A percentile compares a stretch with the other conserved stretches of the same genome.
Evolutionary conservation across 53 echinoderm and acorn worm genomes (phyloP).

Genomic region (Glandiceps talaboti): DNA sequence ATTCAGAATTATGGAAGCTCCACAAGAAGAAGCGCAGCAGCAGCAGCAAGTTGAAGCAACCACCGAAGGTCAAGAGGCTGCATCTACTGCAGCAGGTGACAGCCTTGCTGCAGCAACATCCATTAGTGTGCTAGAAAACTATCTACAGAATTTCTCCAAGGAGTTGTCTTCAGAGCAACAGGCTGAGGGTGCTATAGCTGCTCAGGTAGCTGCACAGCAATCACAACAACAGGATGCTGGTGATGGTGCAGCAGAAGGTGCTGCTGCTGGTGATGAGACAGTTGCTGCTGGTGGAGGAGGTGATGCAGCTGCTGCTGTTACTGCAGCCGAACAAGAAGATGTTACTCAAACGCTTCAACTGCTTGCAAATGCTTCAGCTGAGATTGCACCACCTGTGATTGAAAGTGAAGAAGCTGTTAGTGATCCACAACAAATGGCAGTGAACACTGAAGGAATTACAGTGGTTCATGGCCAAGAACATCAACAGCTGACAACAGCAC

Average conservation of each 20-base stretch:
- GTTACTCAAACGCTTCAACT: slow-evolving; percentile 89
- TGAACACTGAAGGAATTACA: background rate
- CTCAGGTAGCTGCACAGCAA: background rate
- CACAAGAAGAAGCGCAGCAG: background rate
- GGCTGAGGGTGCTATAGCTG: background rate
- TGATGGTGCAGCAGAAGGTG: background rate
- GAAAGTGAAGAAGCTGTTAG: background rate
- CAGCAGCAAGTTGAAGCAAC: background rate
- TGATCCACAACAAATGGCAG: background rate
- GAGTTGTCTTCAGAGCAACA: slow-evolving; percentile 50
- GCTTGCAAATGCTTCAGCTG: slow-evolving; percentile 90
- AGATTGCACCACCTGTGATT: slow-evolving; percentile 34
- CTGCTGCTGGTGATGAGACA: slow-evolving; percentile 36
- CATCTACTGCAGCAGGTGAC: slow-evolving; percentile 21
- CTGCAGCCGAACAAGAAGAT: slow-evolving; percentile 26
- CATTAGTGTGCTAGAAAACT: slow-evolving; percentile 79
- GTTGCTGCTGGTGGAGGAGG: slow-evolving; percentile 32
- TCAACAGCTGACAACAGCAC: background rate
- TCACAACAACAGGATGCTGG: slow-evolving; percentile 11
- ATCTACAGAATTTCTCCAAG: slow-evolving; percentile 91
- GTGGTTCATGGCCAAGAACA: background rate
- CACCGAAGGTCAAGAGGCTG: background rate
- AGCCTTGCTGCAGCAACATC: slow-evolving; percentile 53
- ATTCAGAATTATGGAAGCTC: background rate
- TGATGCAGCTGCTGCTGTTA: slow-evolving; percentile 19